phyloP scores from a whole-genome alignment of 2,888 invertebrate species.

The Chrysopilus asiliformis region DNA sequence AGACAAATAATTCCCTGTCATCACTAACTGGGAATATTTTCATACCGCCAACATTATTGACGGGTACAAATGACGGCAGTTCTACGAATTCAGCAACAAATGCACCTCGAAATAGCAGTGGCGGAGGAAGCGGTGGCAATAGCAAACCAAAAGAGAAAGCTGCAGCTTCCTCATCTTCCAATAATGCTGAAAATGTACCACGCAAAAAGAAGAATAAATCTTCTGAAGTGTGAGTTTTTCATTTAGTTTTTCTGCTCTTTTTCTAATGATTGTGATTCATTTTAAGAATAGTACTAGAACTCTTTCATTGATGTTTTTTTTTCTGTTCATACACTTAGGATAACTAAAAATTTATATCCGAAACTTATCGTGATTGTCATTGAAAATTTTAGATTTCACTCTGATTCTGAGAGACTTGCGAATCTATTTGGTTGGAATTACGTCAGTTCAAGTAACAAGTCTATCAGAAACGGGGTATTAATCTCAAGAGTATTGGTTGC shows the following conservation, averaged over 20 bases:
- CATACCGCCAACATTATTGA: conserved; percentile 41
- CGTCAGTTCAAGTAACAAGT: too few species aligned
- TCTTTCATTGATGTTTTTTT: too few species aligned
- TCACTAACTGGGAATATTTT: conserved; percentile 74
- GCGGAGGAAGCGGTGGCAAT: conserved; percentile 6
- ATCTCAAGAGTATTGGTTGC: too few species aligned
- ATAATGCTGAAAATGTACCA: conserved; percentile 7
- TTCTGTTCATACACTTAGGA: too few species aligned
- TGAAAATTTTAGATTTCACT: too few species aligned
- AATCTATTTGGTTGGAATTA: too few species aligned
- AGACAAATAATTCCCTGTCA: conserved; percentile 76
- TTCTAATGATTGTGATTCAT: neutral
- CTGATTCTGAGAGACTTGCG: too few species aligned
- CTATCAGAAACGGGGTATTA: too few species aligned
- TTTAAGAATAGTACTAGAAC: neutral
- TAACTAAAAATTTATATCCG: too few species aligned
- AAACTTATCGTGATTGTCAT: too few species aligned
- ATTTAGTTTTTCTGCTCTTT: conserved; percentile 2
- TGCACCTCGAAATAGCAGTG: too few species aligned
- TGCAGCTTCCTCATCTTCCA: neutral
- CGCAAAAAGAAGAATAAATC: conserved; percentile 46
- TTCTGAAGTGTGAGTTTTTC: conserved; percentile 49
- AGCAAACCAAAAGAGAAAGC: conserved; percentile 14
- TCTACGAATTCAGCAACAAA: conserved; percentile 36
- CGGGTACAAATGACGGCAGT: conserved; percentile 3